These are phyloP conservation scores for Irena cyanogastra DNA, from an alignment of 2,113 vertebrate species.

Conservation along the genomic window DNA sequence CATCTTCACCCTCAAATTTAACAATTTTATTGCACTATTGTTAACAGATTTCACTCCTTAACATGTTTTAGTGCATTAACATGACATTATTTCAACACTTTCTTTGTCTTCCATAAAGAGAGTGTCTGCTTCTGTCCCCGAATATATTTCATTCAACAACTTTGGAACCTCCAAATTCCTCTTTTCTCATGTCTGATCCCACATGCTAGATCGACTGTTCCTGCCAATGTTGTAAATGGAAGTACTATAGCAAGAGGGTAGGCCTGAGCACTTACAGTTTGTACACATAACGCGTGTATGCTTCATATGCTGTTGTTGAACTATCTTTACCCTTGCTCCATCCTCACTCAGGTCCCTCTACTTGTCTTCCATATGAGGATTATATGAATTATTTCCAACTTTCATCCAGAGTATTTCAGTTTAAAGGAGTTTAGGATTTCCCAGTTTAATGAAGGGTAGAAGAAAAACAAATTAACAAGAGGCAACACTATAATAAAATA, in stretches of 20 bases:
- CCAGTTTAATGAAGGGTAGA: background rate
- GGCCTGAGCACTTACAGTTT: background rate
- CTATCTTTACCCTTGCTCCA: background rate
- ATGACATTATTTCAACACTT: background rate
- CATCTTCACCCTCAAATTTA: background rate
- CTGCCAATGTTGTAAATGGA: background rate
- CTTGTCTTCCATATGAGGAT: background rate
- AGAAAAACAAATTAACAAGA: background rate
- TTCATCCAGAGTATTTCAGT: background rate
- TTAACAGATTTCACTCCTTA: background rate
- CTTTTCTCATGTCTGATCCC: background rate
- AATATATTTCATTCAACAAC: background rate
- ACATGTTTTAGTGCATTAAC: background rate
- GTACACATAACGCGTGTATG: background rate
- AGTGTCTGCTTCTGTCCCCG: background rate
- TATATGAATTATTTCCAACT: background rate
- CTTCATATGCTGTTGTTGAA: background rate
- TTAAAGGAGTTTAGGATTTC: background rate
- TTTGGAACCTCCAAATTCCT: background rate
- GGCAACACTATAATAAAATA: background rate
- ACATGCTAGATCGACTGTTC: background rate
- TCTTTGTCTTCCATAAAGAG: background rate
- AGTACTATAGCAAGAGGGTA: background rate
- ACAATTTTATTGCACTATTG: background rate
- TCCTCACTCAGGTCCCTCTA: background rate